phyloP scores from a whole-genome alignment of 2,113 vertebrate species.

The Glareola pratincola region DNA sequence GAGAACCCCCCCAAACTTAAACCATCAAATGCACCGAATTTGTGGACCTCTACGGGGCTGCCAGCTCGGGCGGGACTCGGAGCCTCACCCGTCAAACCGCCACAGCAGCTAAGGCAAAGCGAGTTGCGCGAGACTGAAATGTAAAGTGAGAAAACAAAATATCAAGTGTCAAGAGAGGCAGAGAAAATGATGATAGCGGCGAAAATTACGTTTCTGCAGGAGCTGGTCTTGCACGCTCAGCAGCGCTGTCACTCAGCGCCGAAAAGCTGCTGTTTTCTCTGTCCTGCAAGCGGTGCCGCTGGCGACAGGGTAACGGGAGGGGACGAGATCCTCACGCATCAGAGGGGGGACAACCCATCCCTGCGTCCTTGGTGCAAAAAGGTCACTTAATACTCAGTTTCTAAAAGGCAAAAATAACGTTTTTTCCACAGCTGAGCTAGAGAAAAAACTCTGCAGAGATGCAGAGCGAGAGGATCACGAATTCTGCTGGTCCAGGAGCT shows the following conservation, averaged over 20 bases:
- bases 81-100: neutral
- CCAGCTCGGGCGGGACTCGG: rapidly evolving
- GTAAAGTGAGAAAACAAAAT: neutral
- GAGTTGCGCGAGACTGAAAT: rapidly evolving
- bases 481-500: neutral
- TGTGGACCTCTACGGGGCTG: neutral
- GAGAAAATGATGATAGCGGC: neutral
- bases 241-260: neutral
- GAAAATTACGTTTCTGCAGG: neutral
- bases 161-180: neutral
- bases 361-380: neutral
- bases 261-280: neutral
- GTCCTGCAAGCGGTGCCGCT: neutral
- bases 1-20: neutral
- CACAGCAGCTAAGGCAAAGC: neutral
- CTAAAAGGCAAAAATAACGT: neutral
- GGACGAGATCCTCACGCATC: neutral
- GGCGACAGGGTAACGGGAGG: neutral
- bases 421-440: neutral
- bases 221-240: neutral
- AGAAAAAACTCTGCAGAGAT: neutral
- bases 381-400: neutral
- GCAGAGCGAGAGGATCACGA: rapidly evolving
- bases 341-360: neutral
- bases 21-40: neutral